Evolutionary conservation across 2,113 vertebrate species (phyloP), one percentile per base, ranked within the genome.

Genomic region (Phyllopteryx taeniolatus): DNA sequence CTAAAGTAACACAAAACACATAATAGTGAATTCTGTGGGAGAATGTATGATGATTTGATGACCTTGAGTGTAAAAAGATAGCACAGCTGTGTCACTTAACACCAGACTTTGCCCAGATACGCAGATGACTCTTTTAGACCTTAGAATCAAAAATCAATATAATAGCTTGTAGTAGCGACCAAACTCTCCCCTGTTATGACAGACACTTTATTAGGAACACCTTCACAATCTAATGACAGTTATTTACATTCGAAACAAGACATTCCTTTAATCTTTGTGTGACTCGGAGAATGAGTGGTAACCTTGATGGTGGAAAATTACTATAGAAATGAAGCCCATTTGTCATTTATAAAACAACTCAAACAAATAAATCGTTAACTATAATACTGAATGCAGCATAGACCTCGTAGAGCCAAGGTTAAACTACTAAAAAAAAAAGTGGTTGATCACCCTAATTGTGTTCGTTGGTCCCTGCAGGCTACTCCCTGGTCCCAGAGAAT

Each of bases 111-210:
- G 54, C 8, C 54, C 11, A 57, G 60, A 31, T 65, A 39, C 43
- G 61, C 70, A 78, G 74, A 78, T 62, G 74, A 73, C 73, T 10
- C 22, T 73, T 72, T 17, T 83, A 77, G 82, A 82, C 77, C 75
- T 22, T 3, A 64, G 43, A 0, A 8, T 67, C 54, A 51, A 67
- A 20, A 63, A 53, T 70, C 8, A 43, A 22, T 8, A 54, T 65
- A 51, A 44, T 8, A 53, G 39, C 31, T 11, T 2, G 12, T 53
- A 15, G 1, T 53, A 53, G 27, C 27, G 27, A 27, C 27, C 27
- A 27, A 27, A 27, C 27, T 27, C 27, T 27, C 27, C 27, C 27
- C 27, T 56, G n/a, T 53, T 6, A 7, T 17, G 19, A 56, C 2
- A 8, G 8, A 22, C 7, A 22, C 10, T 57, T 22, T 57, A 27